A percentile compares a stretch with the other conserved stretches of the same genome.
phyloP scores from a whole-genome alignment of 2,888 invertebrate species.

The Xylota sylvarum region DNA sequence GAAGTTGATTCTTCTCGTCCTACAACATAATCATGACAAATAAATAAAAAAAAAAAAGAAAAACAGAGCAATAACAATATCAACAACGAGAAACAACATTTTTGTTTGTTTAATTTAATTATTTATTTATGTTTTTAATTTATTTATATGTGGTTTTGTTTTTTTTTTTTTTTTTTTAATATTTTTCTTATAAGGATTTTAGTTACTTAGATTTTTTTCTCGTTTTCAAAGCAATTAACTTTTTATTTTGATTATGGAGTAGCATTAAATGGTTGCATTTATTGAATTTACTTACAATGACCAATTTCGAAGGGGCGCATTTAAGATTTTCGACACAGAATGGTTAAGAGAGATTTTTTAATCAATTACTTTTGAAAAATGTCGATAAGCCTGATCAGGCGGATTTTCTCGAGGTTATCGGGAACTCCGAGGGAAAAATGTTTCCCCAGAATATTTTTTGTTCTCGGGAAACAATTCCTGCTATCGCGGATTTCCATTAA shows the following conservation, averaged over 20 bases:
- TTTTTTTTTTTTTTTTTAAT: conserved; percentile 49
- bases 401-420: too few relatives aligned
- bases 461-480: too few relatives aligned
- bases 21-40: conserved; percentile 86
- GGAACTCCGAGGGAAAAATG: too few relatives aligned
- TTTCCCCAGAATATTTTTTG: too few relatives aligned
- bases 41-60: conserved; percentile 88
- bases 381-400: too few relatives aligned
- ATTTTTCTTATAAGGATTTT: conserved; percentile 28
- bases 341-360: background rate
- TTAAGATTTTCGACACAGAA: background rate
- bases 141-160: conserved; percentile 50
- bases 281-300: conserved; percentile 17
- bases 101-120: conserved; percentile 80
- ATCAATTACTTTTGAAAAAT: too few relatives aligned
- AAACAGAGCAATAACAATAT: conserved; percentile 79
- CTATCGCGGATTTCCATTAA: too few relatives aligned
- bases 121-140: conserved; percentile 72
- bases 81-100: conserved; percentile 77
- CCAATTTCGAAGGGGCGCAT: conserved; percentile 31
- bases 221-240: conserved; percentile 38
- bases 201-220: conserved; percentile 42
- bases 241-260: conserved; percentile 12
- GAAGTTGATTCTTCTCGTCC: conserved; percentile 98
- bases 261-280: conserved; percentile 37